phyloP scores from a whole-genome alignment of 2,113 vertebrate genomes.

The Trochalopteron elliotii region DNA sequence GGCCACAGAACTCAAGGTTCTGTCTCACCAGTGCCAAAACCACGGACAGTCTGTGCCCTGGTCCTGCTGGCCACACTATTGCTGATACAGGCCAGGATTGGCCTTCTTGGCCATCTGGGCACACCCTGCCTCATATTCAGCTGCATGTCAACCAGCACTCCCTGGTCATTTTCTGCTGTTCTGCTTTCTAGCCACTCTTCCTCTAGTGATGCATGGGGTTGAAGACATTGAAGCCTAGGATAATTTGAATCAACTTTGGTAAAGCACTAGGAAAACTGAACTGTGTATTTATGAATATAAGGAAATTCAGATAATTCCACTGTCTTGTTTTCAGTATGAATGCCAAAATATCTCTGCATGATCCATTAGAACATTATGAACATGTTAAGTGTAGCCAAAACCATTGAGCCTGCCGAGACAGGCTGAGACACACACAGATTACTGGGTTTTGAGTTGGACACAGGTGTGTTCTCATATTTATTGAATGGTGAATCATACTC shows the following conservation, averaged over 20 bases:
- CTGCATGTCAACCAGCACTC: too few species aligned
- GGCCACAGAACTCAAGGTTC: fast-evolving
- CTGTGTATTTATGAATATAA: neutral
- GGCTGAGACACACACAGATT: neutral
- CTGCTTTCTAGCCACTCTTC: neutral
- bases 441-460: neutral
- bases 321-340: neutral
- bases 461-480: neutral
- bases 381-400: neutral
- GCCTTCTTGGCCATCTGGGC: neutral
- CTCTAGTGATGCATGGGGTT: neutral
- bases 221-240: neutral
- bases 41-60: fast-evolving
- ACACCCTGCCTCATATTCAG: neutral
- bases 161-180: neutral
- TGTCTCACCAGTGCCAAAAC: fast-evolving
- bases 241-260: neutral
- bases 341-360: neutral
- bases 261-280: neutral
- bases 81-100: too few species aligned
- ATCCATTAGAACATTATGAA: neutral
- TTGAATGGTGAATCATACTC: neutral
- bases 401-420: neutral
- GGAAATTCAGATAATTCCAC: neutral
- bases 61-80: too few species aligned